phyloP scores from a whole-genome alignment of 2,113 vertebrate genomes.

The Dinomys branickii region DNA sequence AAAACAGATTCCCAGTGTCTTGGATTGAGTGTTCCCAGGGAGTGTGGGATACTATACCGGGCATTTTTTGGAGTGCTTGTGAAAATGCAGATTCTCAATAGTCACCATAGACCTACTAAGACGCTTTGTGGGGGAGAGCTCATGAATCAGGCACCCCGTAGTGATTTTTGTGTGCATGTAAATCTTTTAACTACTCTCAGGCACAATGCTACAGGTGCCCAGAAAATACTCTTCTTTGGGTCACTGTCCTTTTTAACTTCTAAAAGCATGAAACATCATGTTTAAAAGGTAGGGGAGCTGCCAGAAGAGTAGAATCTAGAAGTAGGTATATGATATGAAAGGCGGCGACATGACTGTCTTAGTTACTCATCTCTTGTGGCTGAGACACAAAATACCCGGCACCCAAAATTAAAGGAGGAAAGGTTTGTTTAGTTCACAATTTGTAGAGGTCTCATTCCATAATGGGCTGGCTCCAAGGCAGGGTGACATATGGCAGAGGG shows the following conservation, averaged over 20 bases:
- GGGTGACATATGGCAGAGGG: no score
- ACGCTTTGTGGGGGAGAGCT: not conserved
- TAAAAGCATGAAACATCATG: slow-evolving; percentile 1
- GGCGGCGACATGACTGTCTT: not conserved
- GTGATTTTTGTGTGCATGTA: not conserved
- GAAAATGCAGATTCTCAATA: not conserved
- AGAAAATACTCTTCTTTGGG: not conserved
- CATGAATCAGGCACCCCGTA: not conserved
- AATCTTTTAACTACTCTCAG: not conserved
- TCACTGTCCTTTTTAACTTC: not conserved
- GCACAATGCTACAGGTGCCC: not conserved
- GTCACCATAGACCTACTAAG: not conserved
- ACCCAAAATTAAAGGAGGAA: not conserved
- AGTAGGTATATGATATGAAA: not conserved
- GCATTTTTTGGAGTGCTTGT: not conserved
- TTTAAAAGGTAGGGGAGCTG: not conserved
- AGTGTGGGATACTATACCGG: not conserved
- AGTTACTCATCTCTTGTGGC: not conserved
- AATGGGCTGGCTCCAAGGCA: no score
- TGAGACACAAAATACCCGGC: not conserved
- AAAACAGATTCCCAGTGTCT: not conserved
- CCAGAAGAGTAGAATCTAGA: not conserved
- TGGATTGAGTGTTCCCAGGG: not conserved
- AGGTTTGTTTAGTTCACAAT: not conserved
- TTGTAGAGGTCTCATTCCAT: not conserved